Percentiles rank a stretch among this genome's conserved stretches.
Evolutionary conservation across 1,140 invertebrate genomes (phyloP).

Genomic region (Eupeodes corollae): DNA sequence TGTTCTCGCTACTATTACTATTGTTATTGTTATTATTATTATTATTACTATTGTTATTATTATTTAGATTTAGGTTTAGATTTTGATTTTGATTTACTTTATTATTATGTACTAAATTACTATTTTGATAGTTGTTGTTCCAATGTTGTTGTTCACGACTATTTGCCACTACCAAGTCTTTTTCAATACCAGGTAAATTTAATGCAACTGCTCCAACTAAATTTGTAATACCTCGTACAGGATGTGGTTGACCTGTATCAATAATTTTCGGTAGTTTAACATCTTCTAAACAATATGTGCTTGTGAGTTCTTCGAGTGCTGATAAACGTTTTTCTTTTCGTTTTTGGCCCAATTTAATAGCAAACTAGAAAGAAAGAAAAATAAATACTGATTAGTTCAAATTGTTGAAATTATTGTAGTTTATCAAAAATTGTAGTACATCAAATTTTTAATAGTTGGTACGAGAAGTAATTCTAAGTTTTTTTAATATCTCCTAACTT

Average conservation of each 20-base stretch:
- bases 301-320: slow-evolving; percentile 38
- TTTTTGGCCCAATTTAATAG: slow-evolving; percentile 47
- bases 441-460: not conserved
- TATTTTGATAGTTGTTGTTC: no score
- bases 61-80: no score
- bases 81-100: not conserved
- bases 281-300: slow-evolving; percentile 37
- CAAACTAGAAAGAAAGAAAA: slow-evolving; percentile 38
- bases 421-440: no score
- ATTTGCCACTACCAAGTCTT: slow-evolving; percentile 8
- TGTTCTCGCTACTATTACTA: slow-evolving; percentile 5
- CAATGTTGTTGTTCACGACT: no score
- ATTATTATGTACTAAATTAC: not conserved
- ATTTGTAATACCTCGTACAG: slow-evolving; percentile 28
- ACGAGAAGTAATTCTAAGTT: no score
- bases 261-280: slow-evolving; percentile 47
- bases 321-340: slow-evolving; percentile 45
- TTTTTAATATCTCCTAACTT: no score
- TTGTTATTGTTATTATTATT: slow-evolving; percentile 4
- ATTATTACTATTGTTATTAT: not conserved
- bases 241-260: slow-evolving; percentile 45
- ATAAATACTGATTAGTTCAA: slow-evolving; percentile 12
- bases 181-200: slow-evolving; percentile 9
- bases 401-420: no score
- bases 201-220: no score